Evolutionary conservation across 2,797 vertebrate genomes (phyloP), one percentile per base, ranked within the genome.

Genomic region (Enteromius mattozi): DNA sequence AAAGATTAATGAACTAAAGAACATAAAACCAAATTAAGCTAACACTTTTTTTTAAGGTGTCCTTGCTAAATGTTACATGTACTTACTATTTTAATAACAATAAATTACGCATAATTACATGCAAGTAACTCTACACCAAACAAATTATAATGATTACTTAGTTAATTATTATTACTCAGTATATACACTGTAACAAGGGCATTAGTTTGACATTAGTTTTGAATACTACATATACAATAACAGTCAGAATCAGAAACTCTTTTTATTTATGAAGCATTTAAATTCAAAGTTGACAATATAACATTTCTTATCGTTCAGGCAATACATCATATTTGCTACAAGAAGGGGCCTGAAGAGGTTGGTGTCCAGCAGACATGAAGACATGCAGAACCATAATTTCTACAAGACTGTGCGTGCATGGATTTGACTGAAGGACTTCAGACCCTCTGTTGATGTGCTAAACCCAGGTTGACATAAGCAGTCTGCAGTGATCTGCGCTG

Each of bases 391-490:
- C 10, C 33, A 13, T 17, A 19, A 27, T 30, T 14, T 3, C 7
- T 37, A 3, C n/a, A 49, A 45, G 40, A 78, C 6, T 81, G 27
- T 81, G 66, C 8, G 1, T 49, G 19, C 21, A 51, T 27, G 16
- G 19, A 37, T 27, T 49, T 75, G 30, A 75, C 70, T 8, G 37
- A 45, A 66, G 42, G 14, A 65, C 80, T 75, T 40, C 21, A 66
- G 30, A 0, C 72, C 13, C n/a, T 66, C 21, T 40, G 21, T 30
- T 76, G 59, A 75, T 47, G 0, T 49, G 42, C 14, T 78, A 72
- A 82, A 71, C 16, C 3, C 75, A 16, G 30, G 69, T 59, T 69
- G 85, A 82, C 68, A 78, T 49, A 68, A 42, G 80, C 56, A 33
- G 59, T 78, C 45, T 35, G 68, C 61, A 74, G 30, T 65, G 40